phyloP scores from a whole-genome alignment of 2,888 invertebrate genomes.

The Laothoe populi region DNA sequence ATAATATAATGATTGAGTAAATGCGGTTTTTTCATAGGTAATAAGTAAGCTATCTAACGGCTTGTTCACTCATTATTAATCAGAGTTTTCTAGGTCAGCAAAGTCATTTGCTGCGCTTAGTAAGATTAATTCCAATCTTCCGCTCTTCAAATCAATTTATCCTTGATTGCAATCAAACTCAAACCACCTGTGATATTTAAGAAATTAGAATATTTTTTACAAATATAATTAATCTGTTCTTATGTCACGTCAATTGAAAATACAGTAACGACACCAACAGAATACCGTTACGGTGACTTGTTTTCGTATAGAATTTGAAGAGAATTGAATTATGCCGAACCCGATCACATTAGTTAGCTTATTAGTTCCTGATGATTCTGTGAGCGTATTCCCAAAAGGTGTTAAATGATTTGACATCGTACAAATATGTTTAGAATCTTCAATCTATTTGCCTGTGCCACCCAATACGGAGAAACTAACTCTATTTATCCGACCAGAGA shows the following conservation, averaged over 20 bases:
- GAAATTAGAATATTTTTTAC: not conserved
- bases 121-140: conserved; percentile 2
- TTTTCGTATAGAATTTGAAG: not conserved
- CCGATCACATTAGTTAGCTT: not conserved
- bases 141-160: conserved; percentile 11
- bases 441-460: no score
- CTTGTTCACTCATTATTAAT: not conserved
- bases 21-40: no score
- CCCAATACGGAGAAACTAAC: no score
- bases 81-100: conserved; percentile 13
- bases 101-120: conserved; percentile 10
- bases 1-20: no score
- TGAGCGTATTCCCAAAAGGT: not conserved
- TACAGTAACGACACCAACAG: not conserved
- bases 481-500: not conserved
- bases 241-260: no score
- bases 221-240: not conserved
- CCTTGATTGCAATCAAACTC: not conserved
- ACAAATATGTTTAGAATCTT: no score
- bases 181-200: no score
- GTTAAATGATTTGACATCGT: no score
- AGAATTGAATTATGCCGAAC: not conserved
- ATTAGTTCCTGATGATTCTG: not conserved
- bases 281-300: not conserved
- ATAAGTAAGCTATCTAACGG: no score